A percentile compares a stretch with the other conserved stretches of the same genome.
These are phyloP conservation scores for Microcaecilia unicolor DNA, from an alignment of 2,797 vertebrate species.

Conservation along the genomic window DNA sequence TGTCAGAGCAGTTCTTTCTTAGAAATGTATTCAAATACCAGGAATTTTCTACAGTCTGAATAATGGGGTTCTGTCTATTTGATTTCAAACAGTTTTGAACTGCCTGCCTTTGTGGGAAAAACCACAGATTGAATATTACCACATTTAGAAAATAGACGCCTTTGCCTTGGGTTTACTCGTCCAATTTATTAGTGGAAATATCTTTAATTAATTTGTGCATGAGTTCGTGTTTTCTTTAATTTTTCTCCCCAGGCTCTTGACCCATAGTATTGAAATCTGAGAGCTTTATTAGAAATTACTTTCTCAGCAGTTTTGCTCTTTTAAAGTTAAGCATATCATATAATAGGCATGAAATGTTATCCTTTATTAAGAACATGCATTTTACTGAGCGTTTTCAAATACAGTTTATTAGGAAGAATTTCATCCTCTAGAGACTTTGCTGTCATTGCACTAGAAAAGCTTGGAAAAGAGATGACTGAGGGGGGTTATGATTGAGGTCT, in stretches of 20 bases:
- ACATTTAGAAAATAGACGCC: constrained; percentile 46
- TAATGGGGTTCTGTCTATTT: constrained; percentile 27
- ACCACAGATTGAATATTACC: constrained; percentile 52
- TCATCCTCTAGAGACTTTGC: constrained; percentile 1
- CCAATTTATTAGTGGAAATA: constrained; percentile 64
- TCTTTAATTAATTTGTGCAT: constrained; percentile 65
- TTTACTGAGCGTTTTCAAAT: constrained; percentile 50
- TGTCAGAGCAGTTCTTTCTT: constrained; percentile 3
- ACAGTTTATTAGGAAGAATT: constrained; percentile 41
- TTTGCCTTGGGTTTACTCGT: constrained; percentile 52
- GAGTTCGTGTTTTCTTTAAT: constrained; percentile 61
- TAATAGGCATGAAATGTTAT: constrained; percentile 61
- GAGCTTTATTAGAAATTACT: constrained; percentile 55
- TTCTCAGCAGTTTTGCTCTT: constrained; percentile 60
- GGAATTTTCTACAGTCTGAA: constrained; percentile 23
- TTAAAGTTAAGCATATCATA: constrained; percentile 57
- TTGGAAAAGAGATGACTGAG: too few relatives aligned
- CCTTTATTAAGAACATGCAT: constrained; percentile 62
- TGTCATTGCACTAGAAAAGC: not conserved
- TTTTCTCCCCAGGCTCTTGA: constrained; percentile 60
- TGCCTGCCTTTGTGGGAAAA: constrained; percentile 29
- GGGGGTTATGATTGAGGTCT: too few relatives aligned
- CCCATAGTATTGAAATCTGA: constrained; percentile 55
- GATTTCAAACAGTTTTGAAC: constrained; percentile 45
- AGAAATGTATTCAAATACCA: constrained; percentile 19